These are phyloP conservation scores for Drosophila mayri DNA, from an alignment of 1,140 invertebrate species.

Conservation along the genomic window DNA sequence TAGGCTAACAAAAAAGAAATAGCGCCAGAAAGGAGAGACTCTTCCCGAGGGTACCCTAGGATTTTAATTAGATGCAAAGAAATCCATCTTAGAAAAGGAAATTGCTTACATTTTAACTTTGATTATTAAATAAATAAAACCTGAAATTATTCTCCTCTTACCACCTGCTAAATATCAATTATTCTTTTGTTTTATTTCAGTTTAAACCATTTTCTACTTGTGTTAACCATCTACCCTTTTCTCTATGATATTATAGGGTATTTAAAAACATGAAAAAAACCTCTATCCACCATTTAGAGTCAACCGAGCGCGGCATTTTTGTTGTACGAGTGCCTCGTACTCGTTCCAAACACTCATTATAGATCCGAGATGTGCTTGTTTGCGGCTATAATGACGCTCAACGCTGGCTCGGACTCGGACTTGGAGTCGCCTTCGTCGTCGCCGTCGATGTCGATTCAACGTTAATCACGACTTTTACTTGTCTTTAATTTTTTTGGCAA, in stretches of 20 bases:
- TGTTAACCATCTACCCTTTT: not conserved
- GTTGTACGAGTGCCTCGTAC: constrained; percentile 63
- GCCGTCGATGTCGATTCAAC: constrained; percentile 62
- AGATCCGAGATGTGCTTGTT: constrained; percentile 58
- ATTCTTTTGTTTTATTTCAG: not conserved
- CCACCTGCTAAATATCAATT: not conserved
- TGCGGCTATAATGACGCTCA: constrained; percentile 75
- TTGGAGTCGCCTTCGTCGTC: not conserved
- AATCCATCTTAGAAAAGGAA: not conserved
- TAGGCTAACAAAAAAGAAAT: constrained; percentile 12
- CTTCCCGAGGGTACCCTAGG: not conserved
- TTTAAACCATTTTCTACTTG: not conserved
- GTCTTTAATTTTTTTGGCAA: constrained; percentile 84
- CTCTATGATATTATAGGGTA: not conserved
- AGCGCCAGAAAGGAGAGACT: not conserved
- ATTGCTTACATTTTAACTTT: not conserved
- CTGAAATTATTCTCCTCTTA: not conserved
- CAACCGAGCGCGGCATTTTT: constrained; percentile 82
- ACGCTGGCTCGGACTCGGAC: constrained; percentile 18
- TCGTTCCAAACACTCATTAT: constrained; percentile 55
- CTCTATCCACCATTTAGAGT: constrained; percentile 80
- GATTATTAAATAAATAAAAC: not conserved
- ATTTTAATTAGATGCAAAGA: too few relatives aligned
- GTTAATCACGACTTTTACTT: constrained; percentile 84
- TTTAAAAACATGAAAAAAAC: constrained; percentile 28